A percentile compares a stretch with the other conserved stretches of the same genome.
Conservation (phyloP, 2,797 vertebrate genomes). For the Enteromius unitaeniatus region DNA sequence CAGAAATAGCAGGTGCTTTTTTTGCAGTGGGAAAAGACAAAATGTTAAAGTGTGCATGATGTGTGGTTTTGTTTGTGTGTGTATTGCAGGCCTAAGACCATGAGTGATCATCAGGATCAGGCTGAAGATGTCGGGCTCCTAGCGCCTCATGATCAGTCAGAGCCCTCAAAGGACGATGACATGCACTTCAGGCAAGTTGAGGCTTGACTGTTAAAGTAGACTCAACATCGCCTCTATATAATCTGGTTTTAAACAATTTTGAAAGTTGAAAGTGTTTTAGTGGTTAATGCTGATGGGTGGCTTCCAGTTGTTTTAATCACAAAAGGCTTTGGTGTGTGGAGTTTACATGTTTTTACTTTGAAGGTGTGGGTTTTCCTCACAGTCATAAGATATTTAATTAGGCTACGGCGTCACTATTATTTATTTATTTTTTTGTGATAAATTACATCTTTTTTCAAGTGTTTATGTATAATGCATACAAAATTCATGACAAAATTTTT, state of each 20-base stretch:
- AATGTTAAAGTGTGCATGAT: slow-evolving; percentile 4
- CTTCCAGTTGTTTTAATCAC: neutral
- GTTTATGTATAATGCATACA: neutral
- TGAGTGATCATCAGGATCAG: slow-evolving; percentile 72
- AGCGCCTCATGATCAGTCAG: slow-evolving; percentile 64
- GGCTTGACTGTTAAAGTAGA: neutral
- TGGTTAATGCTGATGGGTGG: neutral
- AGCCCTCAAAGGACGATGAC: slow-evolving; percentile 73
- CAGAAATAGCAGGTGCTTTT: slow-evolving; percentile 20
- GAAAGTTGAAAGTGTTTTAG: neutral
- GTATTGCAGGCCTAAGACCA: slow-evolving; percentile 63
- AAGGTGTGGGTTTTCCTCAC: neutral
- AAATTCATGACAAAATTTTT: neutral
- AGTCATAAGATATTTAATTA: neutral
- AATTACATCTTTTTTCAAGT: neutral
- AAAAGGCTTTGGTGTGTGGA: neutral
- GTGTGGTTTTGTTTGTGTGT: slow-evolving; percentile 11
- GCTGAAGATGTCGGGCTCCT: slow-evolving; percentile 68
- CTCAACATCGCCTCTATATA: neutral
- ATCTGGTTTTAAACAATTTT: neutral
- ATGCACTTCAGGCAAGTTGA: slow-evolving; percentile 70
- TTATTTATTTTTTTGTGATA: neutral
- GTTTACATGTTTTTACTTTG: neutral
- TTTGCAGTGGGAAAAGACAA: slow-evolving; percentile 17
- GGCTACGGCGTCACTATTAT: neutral